Base-by-base conservation (phyloP, 2,113 vertebrate species). In the Platysteira castanea region DNA sequence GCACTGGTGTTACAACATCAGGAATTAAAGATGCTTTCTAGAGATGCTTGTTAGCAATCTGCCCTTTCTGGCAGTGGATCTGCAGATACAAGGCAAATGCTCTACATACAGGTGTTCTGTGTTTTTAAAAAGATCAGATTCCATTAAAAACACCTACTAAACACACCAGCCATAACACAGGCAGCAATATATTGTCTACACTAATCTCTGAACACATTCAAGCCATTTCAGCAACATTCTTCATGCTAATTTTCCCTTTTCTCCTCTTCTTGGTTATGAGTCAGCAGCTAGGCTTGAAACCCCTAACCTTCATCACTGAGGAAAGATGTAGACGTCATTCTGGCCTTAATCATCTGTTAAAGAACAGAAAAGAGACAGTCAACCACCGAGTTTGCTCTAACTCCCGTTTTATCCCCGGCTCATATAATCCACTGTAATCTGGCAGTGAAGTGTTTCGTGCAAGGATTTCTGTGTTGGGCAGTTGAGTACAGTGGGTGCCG, bases 251-350 rank as follows among this genome's bases (percentile, higher is more conserved):
- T 92, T 92, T 91, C 64, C 77, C 77, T 95, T 89, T 93, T 82
- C 80, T 95, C 75, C 67, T 92, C 89, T 31, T 76, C 73, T 76
- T 68, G 39, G 42, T 83, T 86, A 71, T 90, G 95, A 96, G 76
- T 93, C 91, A 95, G 91, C 86, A 78, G 64, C 84, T 41, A 78
- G 93, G 64, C 76, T 95, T 56, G 86, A 95, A 95, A 81, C 76
- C 94, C 83, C 69, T 89, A 90, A 84, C 93, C 91, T 90, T 86
- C 89, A 59, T 63, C 65, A 19, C 2, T 37, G 73, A 90, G 86
- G 84, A 85, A 85, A 28, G 80, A 78, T 11, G 47, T 4, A 81
- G 76, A 84, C 16, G 1, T 92, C 83, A 67, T 56, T 74, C 59
- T 7, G 1, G 76, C 71, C 68, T 93, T 93, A 81, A 90, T 95